Conservation (phyloP, 2,888 invertebrate species). For the Thera britannica region DNA sequence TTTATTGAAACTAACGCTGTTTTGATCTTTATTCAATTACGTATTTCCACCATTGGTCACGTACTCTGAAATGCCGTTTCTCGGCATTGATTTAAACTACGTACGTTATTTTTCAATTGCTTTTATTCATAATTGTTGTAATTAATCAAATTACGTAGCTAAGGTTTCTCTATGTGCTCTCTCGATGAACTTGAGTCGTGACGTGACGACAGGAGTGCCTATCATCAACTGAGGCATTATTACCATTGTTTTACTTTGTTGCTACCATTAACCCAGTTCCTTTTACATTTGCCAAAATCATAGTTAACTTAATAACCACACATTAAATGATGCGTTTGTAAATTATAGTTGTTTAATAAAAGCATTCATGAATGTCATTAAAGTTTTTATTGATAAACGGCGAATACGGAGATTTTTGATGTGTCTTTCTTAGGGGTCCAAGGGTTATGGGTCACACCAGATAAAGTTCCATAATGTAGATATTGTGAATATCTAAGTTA, state of each 20-base stretch:
- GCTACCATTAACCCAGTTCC: constrained; percentile 32
- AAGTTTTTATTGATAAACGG: constrained; percentile 60
- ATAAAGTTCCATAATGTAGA: constrained; percentile 83
- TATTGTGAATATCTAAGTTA: constrained; percentile 85
- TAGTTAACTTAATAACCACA: constrained; percentile 28
- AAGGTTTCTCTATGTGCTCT: constrained; percentile 43
- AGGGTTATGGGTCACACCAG: constrained; percentile 70
- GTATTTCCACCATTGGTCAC: constrained; percentile 52
- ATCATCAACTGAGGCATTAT: constrained; percentile 28
- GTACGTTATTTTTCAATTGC: constrained; percentile 38
- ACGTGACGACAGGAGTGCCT: constrained; percentile 28
- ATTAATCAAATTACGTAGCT: constrained; percentile 49
- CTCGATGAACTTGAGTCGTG: constrained; percentile 29
- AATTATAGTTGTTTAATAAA: constrained; percentile 31
- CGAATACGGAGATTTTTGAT: constrained; percentile 60
- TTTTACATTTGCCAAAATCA: constrained; percentile 35
- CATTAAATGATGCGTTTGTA: constrained; percentile 29
- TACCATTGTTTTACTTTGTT: constrained; percentile 30
- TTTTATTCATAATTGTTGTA: constrained; percentile 32
- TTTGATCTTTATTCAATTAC: constrained; percentile 48
- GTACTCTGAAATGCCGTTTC: constrained; percentile 42
- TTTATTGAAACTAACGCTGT: constrained; percentile 43
- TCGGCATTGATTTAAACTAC: constrained; percentile 41
- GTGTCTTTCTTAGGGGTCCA: constrained; percentile 70
- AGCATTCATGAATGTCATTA: constrained; percentile 27